A percentile compares a stretch with the other conserved stretches of the same genome.
These are phyloP conservation scores for Buphagus erythrorhynchus DNA, from an alignment of 2,797 vertebrate genomes.

Conservation along the genomic window DNA sequence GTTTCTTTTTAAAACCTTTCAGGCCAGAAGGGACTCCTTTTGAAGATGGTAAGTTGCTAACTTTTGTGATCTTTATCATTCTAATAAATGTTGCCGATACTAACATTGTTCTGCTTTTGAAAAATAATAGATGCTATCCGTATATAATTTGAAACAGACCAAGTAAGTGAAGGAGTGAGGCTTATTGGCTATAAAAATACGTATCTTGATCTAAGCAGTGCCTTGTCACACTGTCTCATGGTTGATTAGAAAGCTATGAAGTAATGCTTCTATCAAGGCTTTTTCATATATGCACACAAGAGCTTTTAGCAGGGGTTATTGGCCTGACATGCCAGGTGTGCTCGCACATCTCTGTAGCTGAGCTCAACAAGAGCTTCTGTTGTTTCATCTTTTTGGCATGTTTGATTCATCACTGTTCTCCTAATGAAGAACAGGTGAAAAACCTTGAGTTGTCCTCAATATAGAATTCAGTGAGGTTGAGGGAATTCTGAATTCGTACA, in stretches of 20 bases:
- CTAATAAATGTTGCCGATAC: not conserved
- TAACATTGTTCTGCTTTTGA: not conserved
- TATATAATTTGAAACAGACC: not conserved
- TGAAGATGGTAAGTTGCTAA: conserved; percentile 92
- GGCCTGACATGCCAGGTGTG: not conserved
- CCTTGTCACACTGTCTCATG: not conserved
- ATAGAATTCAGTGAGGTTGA: not conserved
- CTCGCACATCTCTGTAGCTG: not conserved
- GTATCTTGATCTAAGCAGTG: not conserved
- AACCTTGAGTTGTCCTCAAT: not conserved
- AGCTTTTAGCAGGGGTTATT: not conserved
- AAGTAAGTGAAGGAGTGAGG: not conserved
- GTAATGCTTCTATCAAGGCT: not conserved
- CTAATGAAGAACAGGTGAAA: conserved; percentile 47
- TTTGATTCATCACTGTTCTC: not conserved
- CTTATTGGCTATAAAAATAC: not conserved
- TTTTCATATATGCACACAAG: not conserved
- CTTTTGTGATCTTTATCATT: not conserved
- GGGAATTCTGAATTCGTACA: not conserved
- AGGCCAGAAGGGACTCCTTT: conserved; percentile 98
- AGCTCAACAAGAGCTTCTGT: not conserved
- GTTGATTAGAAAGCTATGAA: not conserved
- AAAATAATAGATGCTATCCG: not conserved
- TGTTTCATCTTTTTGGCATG: not conserved
- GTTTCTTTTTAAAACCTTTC: conserved; percentile 64